phyloP scores from a whole-genome alignment of 2,888 invertebrate species.

The Drosophila incognita region DNA sequence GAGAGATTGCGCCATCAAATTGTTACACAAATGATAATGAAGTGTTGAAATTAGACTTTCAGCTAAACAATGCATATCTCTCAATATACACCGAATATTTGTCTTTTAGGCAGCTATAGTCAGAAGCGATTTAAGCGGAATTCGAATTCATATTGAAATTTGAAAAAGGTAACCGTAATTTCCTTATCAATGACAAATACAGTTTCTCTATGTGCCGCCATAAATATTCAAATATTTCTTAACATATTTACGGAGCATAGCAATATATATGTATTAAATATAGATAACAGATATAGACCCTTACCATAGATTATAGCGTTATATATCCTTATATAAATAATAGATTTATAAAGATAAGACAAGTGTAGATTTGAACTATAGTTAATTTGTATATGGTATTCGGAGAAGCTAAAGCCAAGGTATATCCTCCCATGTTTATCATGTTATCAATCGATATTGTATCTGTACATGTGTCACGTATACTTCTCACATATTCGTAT shows the following conservation, averaged over 20 bases:
- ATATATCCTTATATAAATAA: not conserved
- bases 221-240: not conserved
- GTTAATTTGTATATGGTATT: not conserved
- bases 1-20: not conserved
- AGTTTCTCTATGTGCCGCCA: rapidly evolving
- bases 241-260: not conserved
- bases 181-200: not conserved
- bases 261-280: not conserved
- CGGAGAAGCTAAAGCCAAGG: not conserved
- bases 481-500: not conserved
- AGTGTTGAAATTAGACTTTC: not conserved
- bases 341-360: not conserved
- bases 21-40: not conserved
- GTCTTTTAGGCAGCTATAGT: not conserved
- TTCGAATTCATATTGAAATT: not conserved
- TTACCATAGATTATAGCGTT: not conserved
- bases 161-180: not conserved
- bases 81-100: not conserved
- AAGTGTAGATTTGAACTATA: too few relatives aligned
- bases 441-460: not conserved
- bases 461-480: not conserved
- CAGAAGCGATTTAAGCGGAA: not conserved
- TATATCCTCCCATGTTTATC: not conserved
- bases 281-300: not conserved
- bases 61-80: not conserved